Evolutionary conservation across 2,113 vertebrate genomes (phyloP).

Genomic region (Podiceps cristatus): DNA sequence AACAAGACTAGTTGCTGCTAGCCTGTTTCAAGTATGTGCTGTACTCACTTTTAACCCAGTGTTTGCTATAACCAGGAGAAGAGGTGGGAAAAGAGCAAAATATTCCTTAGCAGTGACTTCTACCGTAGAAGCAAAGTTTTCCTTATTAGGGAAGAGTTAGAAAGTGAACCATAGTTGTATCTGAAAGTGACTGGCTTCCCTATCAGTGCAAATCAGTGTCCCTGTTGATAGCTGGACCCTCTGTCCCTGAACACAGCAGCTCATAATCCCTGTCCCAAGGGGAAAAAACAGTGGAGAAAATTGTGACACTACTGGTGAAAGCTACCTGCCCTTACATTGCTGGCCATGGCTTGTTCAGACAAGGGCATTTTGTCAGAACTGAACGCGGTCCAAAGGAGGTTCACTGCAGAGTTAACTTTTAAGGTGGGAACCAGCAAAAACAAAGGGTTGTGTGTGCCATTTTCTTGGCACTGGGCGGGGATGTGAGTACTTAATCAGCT

Average conservation of each 20-base stretch:
- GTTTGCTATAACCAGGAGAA: neutral
- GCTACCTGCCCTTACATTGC: neutral
- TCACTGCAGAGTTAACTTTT: neutral
- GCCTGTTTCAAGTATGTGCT: neutral
- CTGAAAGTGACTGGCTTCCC: neutral
- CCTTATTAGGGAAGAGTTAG: neutral
- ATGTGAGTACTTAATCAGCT: conserved; percentile 41
- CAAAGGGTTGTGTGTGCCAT: neutral
- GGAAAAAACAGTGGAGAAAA: neutral
- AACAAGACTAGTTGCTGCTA: neutral
- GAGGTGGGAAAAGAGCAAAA: neutral
- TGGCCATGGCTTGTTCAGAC: neutral
- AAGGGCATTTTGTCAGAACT: neutral
- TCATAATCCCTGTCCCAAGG: neutral
- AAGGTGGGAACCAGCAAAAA: neutral
- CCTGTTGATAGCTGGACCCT: neutral
- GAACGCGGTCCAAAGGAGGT: neutral
- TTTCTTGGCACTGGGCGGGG: conserved; percentile 42
- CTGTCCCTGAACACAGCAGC: neutral
- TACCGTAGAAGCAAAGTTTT: neutral
- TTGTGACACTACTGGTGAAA: neutral
- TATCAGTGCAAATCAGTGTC: neutral
- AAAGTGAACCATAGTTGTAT: neutral
- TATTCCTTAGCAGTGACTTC: neutral
- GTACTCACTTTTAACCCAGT: neutral